phyloP scores from a whole-genome alignment of 2,888 invertebrate species.

The Nemotelus nigrinus region DNA sequence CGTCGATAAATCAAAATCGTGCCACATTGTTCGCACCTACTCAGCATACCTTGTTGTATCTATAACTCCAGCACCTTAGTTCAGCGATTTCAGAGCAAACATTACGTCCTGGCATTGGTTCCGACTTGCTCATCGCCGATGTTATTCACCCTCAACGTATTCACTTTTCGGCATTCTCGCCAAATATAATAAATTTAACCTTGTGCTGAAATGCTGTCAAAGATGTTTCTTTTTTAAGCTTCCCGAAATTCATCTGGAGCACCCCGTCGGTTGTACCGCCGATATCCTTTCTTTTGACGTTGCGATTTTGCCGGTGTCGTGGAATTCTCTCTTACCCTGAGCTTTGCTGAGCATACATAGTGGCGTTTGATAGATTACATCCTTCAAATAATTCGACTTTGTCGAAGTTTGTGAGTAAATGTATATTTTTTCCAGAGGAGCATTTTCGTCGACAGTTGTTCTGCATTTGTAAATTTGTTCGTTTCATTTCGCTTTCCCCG shows the following conservation, averaged over 20 bases:
- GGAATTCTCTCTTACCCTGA: no score
- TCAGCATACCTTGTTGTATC: not conserved
- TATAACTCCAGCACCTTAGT: not conserved
- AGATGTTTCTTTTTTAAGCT: conserved; percentile 11
- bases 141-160: not conserved
- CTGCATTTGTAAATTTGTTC: not conserved
- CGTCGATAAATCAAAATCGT: conserved; percentile 28
- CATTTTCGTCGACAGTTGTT: conserved; percentile 4
- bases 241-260: not conserved
- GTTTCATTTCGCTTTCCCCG: not conserved
- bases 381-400: conserved; percentile 21
- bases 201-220: conserved; percentile 19
- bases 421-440: not conserved
- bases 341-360: no score
- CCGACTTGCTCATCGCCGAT: no score
- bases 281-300: not conserved
- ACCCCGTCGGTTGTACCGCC: not conserved
- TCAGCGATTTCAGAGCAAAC: no score
- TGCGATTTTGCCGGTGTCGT: no score
- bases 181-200: conserved; percentile 15
- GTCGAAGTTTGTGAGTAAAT: conserved; percentile 11
- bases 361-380: conserved; percentile 15
- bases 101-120: no score
- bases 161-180: not conserved
- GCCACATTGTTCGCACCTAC: conserved; percentile 31